These are phyloP conservation scores for Byasa hedistus DNA, from an alignment of 2,888 invertebrate genomes.

Conservation along the genomic window DNA sequence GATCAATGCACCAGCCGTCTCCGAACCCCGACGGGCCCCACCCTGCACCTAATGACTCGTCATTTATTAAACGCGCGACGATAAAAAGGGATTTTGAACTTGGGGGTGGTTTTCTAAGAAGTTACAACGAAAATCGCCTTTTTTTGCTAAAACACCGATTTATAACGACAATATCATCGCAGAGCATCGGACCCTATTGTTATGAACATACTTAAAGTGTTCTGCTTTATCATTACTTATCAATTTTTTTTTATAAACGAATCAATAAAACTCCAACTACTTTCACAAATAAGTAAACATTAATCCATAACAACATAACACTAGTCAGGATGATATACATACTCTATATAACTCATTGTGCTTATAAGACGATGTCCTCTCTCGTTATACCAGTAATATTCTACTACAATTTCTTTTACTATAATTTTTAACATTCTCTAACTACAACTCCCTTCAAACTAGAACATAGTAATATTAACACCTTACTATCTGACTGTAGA, in stretches of 20 bases:
- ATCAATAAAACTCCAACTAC: no score
- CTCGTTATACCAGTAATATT: no score
- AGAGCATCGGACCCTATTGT: not conserved
- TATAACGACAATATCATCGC: slow-evolving; percentile 27
- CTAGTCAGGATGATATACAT: no score
- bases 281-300: no score
- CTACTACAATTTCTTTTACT: no score
- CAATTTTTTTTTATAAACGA: not conserved
- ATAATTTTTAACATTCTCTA: no score
- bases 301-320: no score
- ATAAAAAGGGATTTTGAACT: slow-evolving; percentile 30
- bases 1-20: slow-evolving; percentile 21
- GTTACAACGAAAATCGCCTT: slow-evolving; percentile 5
- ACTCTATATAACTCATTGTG: no score
- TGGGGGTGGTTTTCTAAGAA: slow-evolving; percentile 49
- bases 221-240: slow-evolving; percentile 2
- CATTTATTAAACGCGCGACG: slow-evolving; percentile 44
- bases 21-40: slow-evolving; percentile 15
- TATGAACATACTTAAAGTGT: not conserved
- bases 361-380: no score
- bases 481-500: no score
- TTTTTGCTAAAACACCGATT: slow-evolving; percentile 22
- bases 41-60: slow-evolving; percentile 41
- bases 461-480: no score
- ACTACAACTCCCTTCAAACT: no score